Evolutionary conservation across 2,888 invertebrate genomes (phyloP).

Genomic region (Diploptera punctata): DNA sequence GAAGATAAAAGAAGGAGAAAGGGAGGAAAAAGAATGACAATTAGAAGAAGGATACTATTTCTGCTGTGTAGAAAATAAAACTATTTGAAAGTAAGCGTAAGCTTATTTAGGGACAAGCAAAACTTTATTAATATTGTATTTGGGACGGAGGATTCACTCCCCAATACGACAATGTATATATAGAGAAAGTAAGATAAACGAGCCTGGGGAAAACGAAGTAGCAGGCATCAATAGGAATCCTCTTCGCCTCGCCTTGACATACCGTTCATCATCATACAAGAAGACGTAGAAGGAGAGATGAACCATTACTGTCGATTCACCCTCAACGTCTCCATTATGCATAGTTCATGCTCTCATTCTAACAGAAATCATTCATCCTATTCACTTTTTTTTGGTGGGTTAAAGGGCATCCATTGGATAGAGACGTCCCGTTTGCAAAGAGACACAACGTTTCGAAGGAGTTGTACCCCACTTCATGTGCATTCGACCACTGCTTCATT

Average conservation of each 20-base stretch:
- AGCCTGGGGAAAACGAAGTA: background rate
- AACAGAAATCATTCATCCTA: constrained; percentile 13
- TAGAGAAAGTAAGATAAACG: constrained; percentile 16
- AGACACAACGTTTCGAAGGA: constrained; percentile 3
- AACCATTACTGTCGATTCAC: constrained; percentile 27
- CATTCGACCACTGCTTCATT: constrained; percentile 40
- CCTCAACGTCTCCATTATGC: constrained; percentile 26
- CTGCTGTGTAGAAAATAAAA: no score
- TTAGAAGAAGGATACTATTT: no score
- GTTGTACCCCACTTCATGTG: background rate
- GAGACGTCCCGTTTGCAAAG: background rate
- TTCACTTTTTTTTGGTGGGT: background rate
- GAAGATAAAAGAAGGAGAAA: no score
- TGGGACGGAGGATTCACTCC: background rate
- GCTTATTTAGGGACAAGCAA: no score
- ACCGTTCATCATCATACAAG: constrained; percentile 30
- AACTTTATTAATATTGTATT: no score
- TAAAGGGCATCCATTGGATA: background rate
- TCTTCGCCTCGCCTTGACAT: constrained; percentile 17
- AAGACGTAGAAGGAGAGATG: constrained; percentile 15
- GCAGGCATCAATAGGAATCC: constrained; percentile 18
- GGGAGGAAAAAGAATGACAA: no score
- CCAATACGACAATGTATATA: background rate
- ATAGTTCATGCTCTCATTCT: constrained; percentile 16
- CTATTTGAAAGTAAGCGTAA: no score